Evolutionary conservation across 2,888 invertebrate species (phyloP), one percentile per base, ranked within the genome.

Genomic region (Chloroclystis v-ata): DNA sequence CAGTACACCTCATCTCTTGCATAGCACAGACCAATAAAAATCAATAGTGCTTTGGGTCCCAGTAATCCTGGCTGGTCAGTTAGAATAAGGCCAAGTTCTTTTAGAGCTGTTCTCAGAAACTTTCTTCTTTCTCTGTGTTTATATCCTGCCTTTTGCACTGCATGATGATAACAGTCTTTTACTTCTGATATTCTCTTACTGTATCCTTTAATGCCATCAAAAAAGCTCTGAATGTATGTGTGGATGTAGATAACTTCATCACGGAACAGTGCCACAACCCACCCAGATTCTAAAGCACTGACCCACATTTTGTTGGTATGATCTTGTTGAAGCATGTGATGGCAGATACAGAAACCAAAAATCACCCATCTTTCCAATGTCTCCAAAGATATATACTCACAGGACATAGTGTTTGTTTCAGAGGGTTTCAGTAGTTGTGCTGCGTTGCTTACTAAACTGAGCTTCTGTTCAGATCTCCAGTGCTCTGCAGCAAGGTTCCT

Each of bases 181-280:
- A 99, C 95, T 82, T 99, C 99, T 1, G 94, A 94, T 42, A 97
- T 93, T 58, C 96, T 90, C 78, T 99, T 98, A 35, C 94, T 91
- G 72, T 96, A 96, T 1, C 98, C 97, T 82, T 99, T 99, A 42
- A 98, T 93, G 12, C 94, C 92, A 75, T 99, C 99, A 75, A 99
- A 98, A 71, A 95, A 98, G 41, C 91, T 90, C 69, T 95, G 95
- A 51, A 99, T 94, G 67, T 97, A 98, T 35, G 95, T 92, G 82
- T 99, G 99, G 57, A 97, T 96, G 70, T 96, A 95, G 33, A 99
- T 91, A 0, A 98, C 97, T 89, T 99, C 99, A 87, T 99, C 99
- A 26, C 99, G 90, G 73, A 98, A 99, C 14, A 99, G 84, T 3
- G 97, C 94, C 37, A 97, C 90, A 0, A 98, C 97, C 95, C 99